Evolutionary conservation across 2,113 vertebrate species (phyloP).

Genomic region (Paratilapia polleni): DNA sequence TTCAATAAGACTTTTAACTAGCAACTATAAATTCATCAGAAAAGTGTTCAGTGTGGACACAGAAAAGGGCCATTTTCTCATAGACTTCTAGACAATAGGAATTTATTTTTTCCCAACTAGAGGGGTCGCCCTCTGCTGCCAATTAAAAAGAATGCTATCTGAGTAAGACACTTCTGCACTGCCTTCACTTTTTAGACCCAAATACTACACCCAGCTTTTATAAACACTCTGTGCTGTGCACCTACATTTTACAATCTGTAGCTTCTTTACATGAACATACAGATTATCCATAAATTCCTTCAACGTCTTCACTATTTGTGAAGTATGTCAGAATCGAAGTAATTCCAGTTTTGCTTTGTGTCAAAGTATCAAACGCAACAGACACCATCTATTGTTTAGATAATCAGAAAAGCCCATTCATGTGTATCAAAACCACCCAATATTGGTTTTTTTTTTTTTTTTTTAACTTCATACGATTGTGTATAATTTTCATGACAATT

Average conservation of each 20-base stretch:
- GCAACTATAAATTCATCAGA: neutral
- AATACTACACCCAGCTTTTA: no score
- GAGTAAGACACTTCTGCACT: neutral
- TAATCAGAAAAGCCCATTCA: neutral
- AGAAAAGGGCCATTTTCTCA: neutral
- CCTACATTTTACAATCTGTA: no score
- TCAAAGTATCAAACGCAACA: no score
- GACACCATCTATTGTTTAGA: neutral
- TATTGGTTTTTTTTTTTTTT: neutral
- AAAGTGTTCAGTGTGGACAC: neutral
- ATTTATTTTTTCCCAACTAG: no score
- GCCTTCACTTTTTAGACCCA: neutral
- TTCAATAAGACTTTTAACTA: neutral
- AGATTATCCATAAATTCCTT: neutral
- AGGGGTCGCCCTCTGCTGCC: no score
- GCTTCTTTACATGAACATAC: neutral
- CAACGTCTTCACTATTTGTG: neutral
- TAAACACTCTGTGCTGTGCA: no score
- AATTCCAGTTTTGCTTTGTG: neutral
- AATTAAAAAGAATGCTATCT: neutral
- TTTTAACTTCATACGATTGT: neutral
- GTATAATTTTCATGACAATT: slow-evolving; percentile 9
- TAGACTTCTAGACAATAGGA: no score
- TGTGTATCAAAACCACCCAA: neutral
- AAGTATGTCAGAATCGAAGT: no score